Percentiles rank a stretch among this genome's conserved stretches.
phyloP scores from a whole-genome alignment of 2,888 invertebrate species.

The Deroplatys truncata region DNA sequence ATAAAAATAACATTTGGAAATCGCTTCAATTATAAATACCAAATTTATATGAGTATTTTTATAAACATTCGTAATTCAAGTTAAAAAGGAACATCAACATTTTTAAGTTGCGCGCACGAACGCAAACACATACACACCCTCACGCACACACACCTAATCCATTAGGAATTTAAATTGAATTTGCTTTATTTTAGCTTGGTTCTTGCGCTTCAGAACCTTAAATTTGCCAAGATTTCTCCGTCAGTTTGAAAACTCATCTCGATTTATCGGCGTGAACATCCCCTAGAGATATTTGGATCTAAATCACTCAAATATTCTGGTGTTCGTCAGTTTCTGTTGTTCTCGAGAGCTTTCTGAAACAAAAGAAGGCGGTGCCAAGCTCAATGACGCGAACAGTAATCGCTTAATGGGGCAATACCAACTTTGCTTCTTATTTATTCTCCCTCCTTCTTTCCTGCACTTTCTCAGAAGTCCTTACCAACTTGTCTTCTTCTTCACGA shows the following conservation, averaged over 20 bases:
- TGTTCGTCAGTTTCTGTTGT: neutral
- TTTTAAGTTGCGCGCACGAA: too few species aligned
- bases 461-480: neutral
- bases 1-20: too few species aligned
- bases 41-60: too few species aligned
- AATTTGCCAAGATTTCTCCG: neutral
- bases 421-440: neutral
- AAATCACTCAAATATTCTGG: neutral
- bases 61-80: too few species aligned
- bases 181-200: too few species aligned
- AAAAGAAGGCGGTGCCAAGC: neutral
- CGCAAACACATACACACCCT: too few species aligned
- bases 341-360: neutral
- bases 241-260: neutral
- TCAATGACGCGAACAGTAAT: constrained; percentile 1
- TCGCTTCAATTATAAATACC: too few species aligned
- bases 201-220: too few species aligned
- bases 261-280: neutral
- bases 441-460: neutral
- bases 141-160: too few species aligned
- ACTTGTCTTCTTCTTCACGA: neutral
- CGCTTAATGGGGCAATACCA: neutral
- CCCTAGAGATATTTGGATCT: neutral
- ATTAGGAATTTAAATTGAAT: too few species aligned
- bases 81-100: too few species aligned